Evolutionary conservation across 2,113 vertebrate species (phyloP), one percentile per base, ranked within the genome.

Genomic region (Spheniscus mendiculus): DNA sequence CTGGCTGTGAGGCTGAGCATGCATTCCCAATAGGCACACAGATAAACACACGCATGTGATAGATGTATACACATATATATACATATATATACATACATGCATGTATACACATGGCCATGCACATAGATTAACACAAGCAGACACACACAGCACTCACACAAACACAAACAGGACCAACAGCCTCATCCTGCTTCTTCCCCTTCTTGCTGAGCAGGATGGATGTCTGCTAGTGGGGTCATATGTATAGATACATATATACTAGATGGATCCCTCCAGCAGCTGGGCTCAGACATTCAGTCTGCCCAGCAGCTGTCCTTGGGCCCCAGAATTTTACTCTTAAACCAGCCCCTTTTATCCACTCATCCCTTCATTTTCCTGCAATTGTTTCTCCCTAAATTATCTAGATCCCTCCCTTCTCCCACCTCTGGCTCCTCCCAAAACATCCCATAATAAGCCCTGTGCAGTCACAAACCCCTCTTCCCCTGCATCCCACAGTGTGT

Each of bases 201-300:
- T 4, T 47, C 26, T 56, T 55, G 19, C 26, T 45, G 19, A 50
- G 16, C 16, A 50, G 52, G n/a, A n/a, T 16, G 6, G 21, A 30
- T 50, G 14, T 49, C 36, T 83, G 32, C 27, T 50, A 17, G 16
- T 26, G 7, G 16, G 5, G 17, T n/a, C 7, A 5, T 40, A 40
- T n/a, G 4, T n/a, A 30, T 8, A 53, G 21, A 30, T 22, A 42
- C 11, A 27, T 45, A 14, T 5, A 36, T 22, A 36, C 10, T 19
- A 38, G 3, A 5, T 0, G 1, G 38, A 50, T 30, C 1, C 4
- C 9, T 61, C 23, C 27, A 65, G 32, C 32, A 58, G 6, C 15
- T 77, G 36, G 36, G 11, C 15, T 63, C 13, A 80, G 25, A 72
- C 5, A 13, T 47, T 70, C 27, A 21, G 2, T 47, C 29, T 63